Percentiles rank a stretch among this genome's conserved stretches.
phyloP scores from a whole-genome alignment of 2,797 vertebrate species.

The Otolemur crassicaudatus region DNA sequence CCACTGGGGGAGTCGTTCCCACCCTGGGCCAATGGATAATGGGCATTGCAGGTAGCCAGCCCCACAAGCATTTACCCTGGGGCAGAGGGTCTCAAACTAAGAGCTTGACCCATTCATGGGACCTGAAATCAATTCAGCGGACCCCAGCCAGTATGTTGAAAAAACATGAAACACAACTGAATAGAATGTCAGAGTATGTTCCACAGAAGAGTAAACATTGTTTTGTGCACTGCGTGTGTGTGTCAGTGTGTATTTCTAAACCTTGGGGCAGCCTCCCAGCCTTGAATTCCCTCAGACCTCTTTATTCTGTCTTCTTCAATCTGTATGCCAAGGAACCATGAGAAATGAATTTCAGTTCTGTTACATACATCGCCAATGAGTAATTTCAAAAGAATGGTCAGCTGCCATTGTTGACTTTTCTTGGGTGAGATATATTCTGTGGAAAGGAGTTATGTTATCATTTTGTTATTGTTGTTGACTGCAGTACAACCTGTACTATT shows the following conservation, averaged over 20 bases:
- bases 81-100: neutral
- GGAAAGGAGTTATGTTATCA: neutral
- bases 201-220: neutral
- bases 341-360: neutral
- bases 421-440: neutral
- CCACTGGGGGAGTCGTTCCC: neutral
- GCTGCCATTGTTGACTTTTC: neutral
- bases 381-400: neutral
- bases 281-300: neutral
- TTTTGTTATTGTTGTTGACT: neutral
- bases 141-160: neutral
- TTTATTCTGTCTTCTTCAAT: neutral
- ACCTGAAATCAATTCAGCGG: neutral
- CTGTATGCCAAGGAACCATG: neutral
- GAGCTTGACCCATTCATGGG: neutral
- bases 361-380: neutral
- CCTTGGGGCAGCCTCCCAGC: neutral
- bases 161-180: neutral
- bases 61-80: neutral
- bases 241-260: neutral
- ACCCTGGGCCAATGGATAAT: neutral
- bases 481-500: neutral
- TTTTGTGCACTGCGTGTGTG: neutral
- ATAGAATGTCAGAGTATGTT: neutral
- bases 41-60: neutral